These are phyloP conservation scores for Drosophila suboccidentalis DNA, from an alignment of 2,888 invertebrate genomes.

Conservation along the genomic window DNA sequence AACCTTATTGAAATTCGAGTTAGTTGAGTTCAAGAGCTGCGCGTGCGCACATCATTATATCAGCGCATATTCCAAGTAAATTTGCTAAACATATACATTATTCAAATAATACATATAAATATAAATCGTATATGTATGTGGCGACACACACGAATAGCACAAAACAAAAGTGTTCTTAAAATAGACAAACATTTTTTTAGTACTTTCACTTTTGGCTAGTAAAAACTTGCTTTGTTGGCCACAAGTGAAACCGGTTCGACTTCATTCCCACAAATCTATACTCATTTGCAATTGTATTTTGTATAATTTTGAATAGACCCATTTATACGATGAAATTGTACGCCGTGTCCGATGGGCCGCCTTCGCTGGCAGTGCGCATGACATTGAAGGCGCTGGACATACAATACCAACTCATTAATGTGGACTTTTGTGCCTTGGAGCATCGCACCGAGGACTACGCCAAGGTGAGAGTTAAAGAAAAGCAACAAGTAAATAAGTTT, in stretches of 20 bases:
- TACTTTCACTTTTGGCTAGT: slow-evolving; percentile 61
- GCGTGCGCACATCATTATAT: slow-evolving; percentile 33
- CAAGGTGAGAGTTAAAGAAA: slow-evolving; percentile 86
- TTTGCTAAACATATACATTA: slow-evolving; percentile 12
- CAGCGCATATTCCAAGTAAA: slow-evolving; percentile 5
- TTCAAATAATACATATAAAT: slow-evolving; percentile 3
- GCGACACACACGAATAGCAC: slow-evolving; percentile 17
- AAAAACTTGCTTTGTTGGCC: slow-evolving; percentile 33
- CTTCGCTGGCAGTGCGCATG: slow-evolving; percentile 91
- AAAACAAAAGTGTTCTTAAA: slow-evolving; percentile 37
- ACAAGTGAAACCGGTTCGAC: slow-evolving; percentile 61
- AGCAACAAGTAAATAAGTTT: no score
- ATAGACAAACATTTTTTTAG: slow-evolving; percentile 14
- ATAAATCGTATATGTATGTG: not conserved
- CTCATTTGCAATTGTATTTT: slow-evolving; percentile 28
- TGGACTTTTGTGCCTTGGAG: slow-evolving; percentile 90
- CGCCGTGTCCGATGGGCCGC: slow-evolving; percentile 92
- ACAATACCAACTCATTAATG: slow-evolving; percentile 89
- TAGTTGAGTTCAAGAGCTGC: slow-evolving; percentile 55
- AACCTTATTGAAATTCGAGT: not conserved
- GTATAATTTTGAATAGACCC: slow-evolving; percentile 56
- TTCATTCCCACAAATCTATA: slow-evolving; percentile 18
- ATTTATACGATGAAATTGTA: slow-evolving; percentile 88
- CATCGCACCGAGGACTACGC: slow-evolving; percentile 91
- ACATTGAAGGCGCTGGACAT: slow-evolving; percentile 88